Evolutionary conservation across 2,797 vertebrate genomes (phyloP), one percentile per base, ranked within the genome.

Genomic region (Lepidocolaptes lacrymiger): DNA sequence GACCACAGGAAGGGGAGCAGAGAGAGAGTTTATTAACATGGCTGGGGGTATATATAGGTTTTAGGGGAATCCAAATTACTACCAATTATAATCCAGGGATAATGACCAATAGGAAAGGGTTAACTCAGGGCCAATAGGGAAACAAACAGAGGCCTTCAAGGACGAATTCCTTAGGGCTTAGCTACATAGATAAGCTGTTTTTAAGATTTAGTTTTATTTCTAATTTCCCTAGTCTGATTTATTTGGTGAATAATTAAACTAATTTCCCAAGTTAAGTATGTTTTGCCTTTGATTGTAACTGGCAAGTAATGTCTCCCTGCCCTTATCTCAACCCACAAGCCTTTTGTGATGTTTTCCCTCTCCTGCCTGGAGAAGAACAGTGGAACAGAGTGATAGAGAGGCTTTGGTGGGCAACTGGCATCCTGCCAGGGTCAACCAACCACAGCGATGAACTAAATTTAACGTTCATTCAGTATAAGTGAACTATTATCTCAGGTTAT

Each of bases 251-350:
- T 26, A 39, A 73, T 52, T 34, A n/a, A 51, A n/a, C 20, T 58
- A 46, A 80, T 59, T 12, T 34, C 34, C 39, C 17, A 59, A 21
- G 30, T 67, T 24, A 59, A 52, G 24, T 18, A 8, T 59, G 8
- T 51, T 44, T 80, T 26, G 2, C 24, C 44, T 0, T 0, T 46
- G 24, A 46, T 14, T 4, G 14, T 34, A 30, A 26, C 39, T 66
- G 17, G 7, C 24, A 6, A 54, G 26, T 52, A 34, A 74, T 51
- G 5, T 66, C n/a, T 73, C 52, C 4, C 39, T 67, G 46, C 28
- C 24, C 21, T 34, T 32, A n/a, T 10, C 7, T 61, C 37, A 46
- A 75, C 14, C 12, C 34, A 48, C 3, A 2, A 69, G 6, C 6
- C 12, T 49, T 80, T 59, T 32, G 28, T 52, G 51, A 2, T 15